Conservation (phyloP, 1,140 invertebrate genomes). For the Hypothenemus hampei region DNA sequence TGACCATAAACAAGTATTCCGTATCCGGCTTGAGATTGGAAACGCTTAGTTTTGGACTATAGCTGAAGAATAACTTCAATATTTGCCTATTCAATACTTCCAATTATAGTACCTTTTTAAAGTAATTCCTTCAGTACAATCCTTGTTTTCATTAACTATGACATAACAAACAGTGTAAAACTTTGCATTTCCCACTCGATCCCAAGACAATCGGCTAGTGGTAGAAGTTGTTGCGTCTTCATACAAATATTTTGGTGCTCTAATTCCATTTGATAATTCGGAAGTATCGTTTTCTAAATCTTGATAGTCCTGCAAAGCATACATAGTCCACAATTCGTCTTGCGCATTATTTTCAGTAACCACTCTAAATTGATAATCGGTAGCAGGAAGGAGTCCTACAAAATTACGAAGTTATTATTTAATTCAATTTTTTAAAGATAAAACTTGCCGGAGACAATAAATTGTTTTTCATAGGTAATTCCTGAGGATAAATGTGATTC, state of each 20-base stretch:
- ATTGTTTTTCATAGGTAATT: slow-evolving; percentile 21
- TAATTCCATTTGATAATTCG: slow-evolving; percentile 1
- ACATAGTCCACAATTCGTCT: slow-evolving; percentile 24
- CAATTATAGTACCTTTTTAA: slow-evolving; percentile 39
- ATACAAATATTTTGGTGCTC: slow-evolving; percentile 20
- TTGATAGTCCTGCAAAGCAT: slow-evolving; percentile 17
- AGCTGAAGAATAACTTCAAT: slow-evolving; percentile 34
- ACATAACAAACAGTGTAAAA: slow-evolving; percentile 33
- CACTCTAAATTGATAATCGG: slow-evolving; percentile 36
- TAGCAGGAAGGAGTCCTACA: slow-evolving; percentile 28
- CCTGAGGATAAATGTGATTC: slow-evolving; percentile 43
- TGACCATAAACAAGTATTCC: slow-evolving; percentile 58
- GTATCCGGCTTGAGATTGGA: slow-evolving; percentile 55
- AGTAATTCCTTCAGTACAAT: slow-evolving; percentile 32
- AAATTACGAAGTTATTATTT: neutral
- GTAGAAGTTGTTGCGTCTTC: slow-evolving; percentile 17
- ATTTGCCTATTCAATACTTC: neutral
- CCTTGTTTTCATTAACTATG: slow-evolving; percentile 19
- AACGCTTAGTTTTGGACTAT: slow-evolving; percentile 48
- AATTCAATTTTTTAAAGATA: too few relatives aligned
- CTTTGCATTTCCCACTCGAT: slow-evolving; percentile 25
- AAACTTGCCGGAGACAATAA: slow-evolving; percentile 33
- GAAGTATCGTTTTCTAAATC: slow-evolving; percentile 1
- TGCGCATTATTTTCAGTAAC: slow-evolving; percentile 17
- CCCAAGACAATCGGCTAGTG: slow-evolving; percentile 31